A percentile compares a stretch with the other conserved stretches of the same genome.
These are phyloP conservation scores for Prolemur simus DNA, from an alignment of 2,113 vertebrate genomes.

Conservation along the genomic window DNA sequence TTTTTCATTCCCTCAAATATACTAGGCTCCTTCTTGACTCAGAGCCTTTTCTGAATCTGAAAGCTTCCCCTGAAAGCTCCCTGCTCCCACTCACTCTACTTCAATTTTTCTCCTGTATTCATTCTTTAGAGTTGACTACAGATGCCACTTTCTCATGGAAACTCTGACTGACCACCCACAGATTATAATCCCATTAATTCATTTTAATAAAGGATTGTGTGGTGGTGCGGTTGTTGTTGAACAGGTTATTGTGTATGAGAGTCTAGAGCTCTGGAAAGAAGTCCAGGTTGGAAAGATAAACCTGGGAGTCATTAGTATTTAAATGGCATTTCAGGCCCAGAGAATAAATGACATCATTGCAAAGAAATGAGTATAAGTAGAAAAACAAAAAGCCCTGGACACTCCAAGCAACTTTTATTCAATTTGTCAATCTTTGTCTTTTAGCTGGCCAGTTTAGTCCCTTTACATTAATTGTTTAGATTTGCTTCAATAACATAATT, in stretches of 20 bases:
- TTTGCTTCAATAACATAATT: not conserved
- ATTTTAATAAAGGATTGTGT: not conserved
- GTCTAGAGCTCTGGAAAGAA: not conserved
- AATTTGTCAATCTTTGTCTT: not conserved
- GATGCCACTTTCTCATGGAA: not conserved
- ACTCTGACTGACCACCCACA: not conserved
- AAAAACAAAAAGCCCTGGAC: not conserved
- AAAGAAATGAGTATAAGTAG: not conserved
- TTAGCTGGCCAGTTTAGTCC: not conserved
- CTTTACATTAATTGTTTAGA: not conserved
- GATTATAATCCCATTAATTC: not conserved
- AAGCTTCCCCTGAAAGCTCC: not conserved
- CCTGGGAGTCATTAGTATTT: not conserved
- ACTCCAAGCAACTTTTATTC: not conserved
- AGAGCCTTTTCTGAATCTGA: not conserved
- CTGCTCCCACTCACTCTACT: not conserved
- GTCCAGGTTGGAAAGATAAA: not conserved
- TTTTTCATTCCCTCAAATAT: not conserved
- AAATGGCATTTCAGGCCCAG: not conserved
- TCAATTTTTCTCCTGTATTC: not conserved
- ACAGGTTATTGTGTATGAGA: not conserved
- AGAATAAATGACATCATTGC: not conserved
- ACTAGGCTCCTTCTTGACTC: not conserved
- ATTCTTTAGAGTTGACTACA: not conserved
- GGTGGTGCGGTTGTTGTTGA: not conserved